Evolutionary conservation across 2,797 vertebrate genomes (phyloP), one percentile per base, ranked within the genome.

Genomic region (Peromyscus melanophrys): DNA sequence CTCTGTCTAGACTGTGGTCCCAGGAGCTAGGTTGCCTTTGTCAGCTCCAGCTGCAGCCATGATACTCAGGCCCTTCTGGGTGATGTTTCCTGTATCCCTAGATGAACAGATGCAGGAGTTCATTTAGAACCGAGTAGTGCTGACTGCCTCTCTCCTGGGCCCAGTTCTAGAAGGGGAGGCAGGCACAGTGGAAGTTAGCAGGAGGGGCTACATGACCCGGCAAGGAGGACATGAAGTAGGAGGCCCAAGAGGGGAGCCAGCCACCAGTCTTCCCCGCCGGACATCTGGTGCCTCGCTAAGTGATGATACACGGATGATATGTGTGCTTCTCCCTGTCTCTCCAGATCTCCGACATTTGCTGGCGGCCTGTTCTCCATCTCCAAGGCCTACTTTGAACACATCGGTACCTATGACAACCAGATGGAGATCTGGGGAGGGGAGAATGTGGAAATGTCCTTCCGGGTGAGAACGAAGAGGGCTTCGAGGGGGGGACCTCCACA

Each of bases 381-480:
- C 71, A 99, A 99, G 98, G 98, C 98, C 97, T 99, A 99, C 98
- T 99, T 99, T 83, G 99, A 99, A 96, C 99, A 99, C 98, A 99
- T 99, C 1, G 99, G 99, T 82, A 99, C 99, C 67, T 99, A 99
- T 0, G 99, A 99, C 0, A 99, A 99, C 94, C 99, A 99, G 98
- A 99, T 99, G 99, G 99, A 99, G 98, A 99, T 99, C 95, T 99
- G 99, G 99, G 99, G 99, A 7, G 99, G 99, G 0, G 99, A 99
- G 98, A 99, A 99, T 43, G 99, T 99, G 90, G 99, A 99, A 98
- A 99, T 99, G 99, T 99, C 99, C 13, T 99, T 99, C 98, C 99
- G 99, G 99, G 99, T 99, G 95, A 98, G 99, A 97, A 46, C 2
- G 7, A 91, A 88, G 80, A 87, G 78, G 92, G 96, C 90, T 95